Evolutionary conservation across 2,113 vertebrate species (phyloP).

Genomic region (Dryoscopus gambensis): DNA sequence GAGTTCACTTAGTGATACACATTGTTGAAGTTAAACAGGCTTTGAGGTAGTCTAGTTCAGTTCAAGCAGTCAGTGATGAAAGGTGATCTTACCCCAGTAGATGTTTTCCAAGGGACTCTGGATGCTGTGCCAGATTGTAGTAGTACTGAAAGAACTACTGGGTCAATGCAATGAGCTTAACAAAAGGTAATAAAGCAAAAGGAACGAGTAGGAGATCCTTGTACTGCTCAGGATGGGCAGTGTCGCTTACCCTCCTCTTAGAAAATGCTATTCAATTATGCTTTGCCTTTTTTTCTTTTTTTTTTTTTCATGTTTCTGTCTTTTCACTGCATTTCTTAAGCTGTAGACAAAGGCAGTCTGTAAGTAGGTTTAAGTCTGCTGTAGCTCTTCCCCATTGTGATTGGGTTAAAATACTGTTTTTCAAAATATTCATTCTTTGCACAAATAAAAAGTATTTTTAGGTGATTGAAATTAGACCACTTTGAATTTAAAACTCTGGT

Average conservation of each 20-base stretch:
- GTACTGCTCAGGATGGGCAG: not conserved
- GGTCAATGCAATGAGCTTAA: not conserved
- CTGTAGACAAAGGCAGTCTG: not conserved
- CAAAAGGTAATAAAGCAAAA: not conserved
- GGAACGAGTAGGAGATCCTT: not conserved
- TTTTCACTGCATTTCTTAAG: not conserved
- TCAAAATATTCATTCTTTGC: not conserved
- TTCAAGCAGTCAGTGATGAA: not conserved
- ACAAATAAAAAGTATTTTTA: not conserved
- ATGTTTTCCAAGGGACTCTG: not conserved
- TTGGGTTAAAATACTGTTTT: not conserved
- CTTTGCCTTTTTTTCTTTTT: not conserved
- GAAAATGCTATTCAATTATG: not conserved
- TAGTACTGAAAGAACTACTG: not conserved
- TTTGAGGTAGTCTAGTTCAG: not conserved
- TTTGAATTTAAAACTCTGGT: not conserved
- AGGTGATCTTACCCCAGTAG: not conserved
- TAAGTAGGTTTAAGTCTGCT: not conserved
- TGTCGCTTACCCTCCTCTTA: not conserved
- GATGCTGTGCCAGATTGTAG: not conserved
- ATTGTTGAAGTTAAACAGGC: not conserved
- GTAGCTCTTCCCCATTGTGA: not conserved
- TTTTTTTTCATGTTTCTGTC: not conserved
- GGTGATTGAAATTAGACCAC: not conserved
- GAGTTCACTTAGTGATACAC: not conserved